A percentile compares a stretch with the other conserved stretches of the same genome.
Conservation (phyloP, 2,113 vertebrate species). For the Xiphophorus couchianus region DNA sequence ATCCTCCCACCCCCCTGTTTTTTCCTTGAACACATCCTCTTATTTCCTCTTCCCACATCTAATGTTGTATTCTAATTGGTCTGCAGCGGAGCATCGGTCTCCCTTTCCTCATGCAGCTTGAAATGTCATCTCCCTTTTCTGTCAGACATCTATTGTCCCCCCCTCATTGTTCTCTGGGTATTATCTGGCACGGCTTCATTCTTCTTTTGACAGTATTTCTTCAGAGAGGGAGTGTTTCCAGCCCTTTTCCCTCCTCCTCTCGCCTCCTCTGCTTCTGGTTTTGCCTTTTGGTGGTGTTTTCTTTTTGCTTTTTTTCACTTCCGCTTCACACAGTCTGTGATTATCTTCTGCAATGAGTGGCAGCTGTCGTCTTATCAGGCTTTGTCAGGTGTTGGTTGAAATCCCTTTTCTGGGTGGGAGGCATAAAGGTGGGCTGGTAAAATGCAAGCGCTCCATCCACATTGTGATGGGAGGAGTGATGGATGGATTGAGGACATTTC, state of each 20-base stretch:
- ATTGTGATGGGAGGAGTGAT: conserved; percentile 25
- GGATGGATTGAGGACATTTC: conserved; percentile 14
- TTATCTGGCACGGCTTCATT: conserved; percentile 48
- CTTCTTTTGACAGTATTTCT: conserved; percentile 55
- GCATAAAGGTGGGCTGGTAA: conserved; percentile 61
- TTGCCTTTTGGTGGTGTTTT: conserved; percentile 31
- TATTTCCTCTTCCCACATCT: conserved; percentile 20
- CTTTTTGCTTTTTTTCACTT: conserved; percentile 5
- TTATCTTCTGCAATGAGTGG: conserved; percentile 50
- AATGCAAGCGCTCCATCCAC: conserved; percentile 49
- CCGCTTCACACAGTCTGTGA: conserved; percentile 45
- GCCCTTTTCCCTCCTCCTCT: conserved; percentile 2
- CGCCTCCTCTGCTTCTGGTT: conserved; percentile 3
- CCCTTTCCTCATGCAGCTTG: conserved; percentile 21
- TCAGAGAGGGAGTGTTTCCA: conserved; percentile 45
- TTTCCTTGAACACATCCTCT: background rate
- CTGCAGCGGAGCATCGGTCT: conserved; percentile 25
- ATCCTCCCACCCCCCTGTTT: conserved; percentile 17
- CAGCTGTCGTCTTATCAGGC: conserved; percentile 69
- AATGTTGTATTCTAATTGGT: conserved; percentile 48
- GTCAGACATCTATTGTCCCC: conserved; percentile 52
- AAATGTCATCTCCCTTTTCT: conserved; percentile 65
- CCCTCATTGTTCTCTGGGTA: conserved; percentile 37
- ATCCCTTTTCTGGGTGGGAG: conserved; percentile 47
- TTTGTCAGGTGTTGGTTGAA: conserved; percentile 68